Base-by-base conservation (phyloP, 1,140 invertebrate genomes). In the Adelges cooleyi region DNA sequence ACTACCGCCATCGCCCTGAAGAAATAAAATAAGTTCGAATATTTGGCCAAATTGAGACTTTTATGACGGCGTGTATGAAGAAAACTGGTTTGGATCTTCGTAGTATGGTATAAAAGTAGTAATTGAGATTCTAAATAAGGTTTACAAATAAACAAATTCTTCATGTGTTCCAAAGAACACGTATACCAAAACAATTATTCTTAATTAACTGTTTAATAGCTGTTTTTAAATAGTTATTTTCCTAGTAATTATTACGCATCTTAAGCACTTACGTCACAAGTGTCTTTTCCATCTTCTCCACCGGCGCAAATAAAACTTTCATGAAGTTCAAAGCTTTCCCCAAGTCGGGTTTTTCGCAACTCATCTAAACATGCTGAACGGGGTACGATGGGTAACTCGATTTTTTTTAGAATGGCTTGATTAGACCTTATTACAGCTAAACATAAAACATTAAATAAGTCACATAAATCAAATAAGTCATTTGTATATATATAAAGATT, bases 321-420 rank as follows among this genome's bases (percentile, higher is more conserved):
- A 67, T 82, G 72, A 11, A 82, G 69, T 8, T 71, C 71, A 70
- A 80, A 82, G 17, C 67, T 65, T 3, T 52, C 69, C 2, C 85
- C 85, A 2, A 89, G 72, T 65, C 81, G 71, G 0, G 85, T 86
- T 40, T 66, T 71, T 38, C 80, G 73, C 13, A 88, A 71, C 29
- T 75, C 70, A 0, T 72, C 69, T 70, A 86, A 77, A 67, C 86
- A 89, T 1, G 66, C 65, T 1, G 71, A 50, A 3, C 74, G 73
- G 3, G 76, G 75, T 1, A 87, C 81, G 2, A 83, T 71, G 2
- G 84, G 84, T 13, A 87, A 69, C 36, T 84, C 81, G 22, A 85
- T 78, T 73, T 79, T 83, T 70, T 87, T 87, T 71, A 87, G 71
- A 13, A 88, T 83, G 15, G 80, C 81, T 69, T 86, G 84, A 68